Evolutionary conservation across 1,140 invertebrate genomes (phyloP).

Genomic region (Drosophila ohnishii): DNA sequence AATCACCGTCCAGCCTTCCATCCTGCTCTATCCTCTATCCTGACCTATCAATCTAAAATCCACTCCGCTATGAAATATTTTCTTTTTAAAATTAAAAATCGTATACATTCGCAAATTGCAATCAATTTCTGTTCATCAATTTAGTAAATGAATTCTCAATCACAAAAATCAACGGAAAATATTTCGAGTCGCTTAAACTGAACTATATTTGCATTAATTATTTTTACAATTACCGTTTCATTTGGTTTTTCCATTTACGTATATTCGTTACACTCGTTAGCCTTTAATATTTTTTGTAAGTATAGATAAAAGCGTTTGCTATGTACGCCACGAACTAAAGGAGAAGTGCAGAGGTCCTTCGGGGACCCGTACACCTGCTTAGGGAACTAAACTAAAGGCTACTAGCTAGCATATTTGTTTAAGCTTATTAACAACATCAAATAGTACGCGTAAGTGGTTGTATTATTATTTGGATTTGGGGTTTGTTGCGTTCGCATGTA

Average conservation of each 20-base stretch:
- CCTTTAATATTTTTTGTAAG: conserved; percentile 61
- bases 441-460: conserved; percentile 67
- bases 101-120: conserved; percentile 81
- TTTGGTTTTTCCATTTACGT: conserved; percentile 70
- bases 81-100: conserved; percentile 76
- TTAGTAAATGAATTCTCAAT: conserved; percentile 78
- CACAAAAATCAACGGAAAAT: conserved; percentile 75
- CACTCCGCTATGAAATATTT: conserved; percentile 71
- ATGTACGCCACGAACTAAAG: conserved; percentile 74
- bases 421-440: conserved; percentile 82
- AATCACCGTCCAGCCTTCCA: conserved; percentile 41
- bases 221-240: conserved; percentile 58
- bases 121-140: conserved; percentile 70
- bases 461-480: conserved; percentile 30
- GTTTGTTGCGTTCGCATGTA: conserved; percentile 46
- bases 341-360: conserved; percentile 35
- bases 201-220: conserved; percentile 38
- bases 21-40: neutral
- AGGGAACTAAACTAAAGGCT: conserved; percentile 69
- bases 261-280: conserved; percentile 79
- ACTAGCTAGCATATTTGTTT: conserved; percentile 69
- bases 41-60: conserved; percentile 42
- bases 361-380: conserved; percentile 12
- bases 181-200: conserved; percentile 49
- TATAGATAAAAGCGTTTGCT: conserved; percentile 75